Percentiles rank a stretch among this genome's conserved stretches.
Conservation (phyloP, 2,113 vertebrate genomes). For the Prunella fulvescens region DNA sequence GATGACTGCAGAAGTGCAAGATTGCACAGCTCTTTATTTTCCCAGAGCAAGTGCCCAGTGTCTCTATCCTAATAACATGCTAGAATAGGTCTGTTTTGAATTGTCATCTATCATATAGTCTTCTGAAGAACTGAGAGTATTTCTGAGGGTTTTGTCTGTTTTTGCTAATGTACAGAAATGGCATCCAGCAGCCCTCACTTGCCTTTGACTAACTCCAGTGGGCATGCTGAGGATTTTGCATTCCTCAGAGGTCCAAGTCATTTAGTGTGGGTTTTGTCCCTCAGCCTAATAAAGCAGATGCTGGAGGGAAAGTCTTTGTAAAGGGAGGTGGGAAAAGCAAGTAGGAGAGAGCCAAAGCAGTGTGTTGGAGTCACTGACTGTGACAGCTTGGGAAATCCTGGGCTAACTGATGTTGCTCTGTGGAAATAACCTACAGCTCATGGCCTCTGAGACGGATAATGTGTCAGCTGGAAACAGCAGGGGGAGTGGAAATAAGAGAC, state of each 20-base stretch:
- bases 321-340: background rate
- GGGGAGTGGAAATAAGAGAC: background rate
- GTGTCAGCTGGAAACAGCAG: background rate
- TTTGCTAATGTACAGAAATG: background rate
- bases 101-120: background rate
- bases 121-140: background rate
- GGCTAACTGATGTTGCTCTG: background rate
- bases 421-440: background rate
- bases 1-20: background rate
- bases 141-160: background rate
- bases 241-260: background rate
- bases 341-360: background rate
- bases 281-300: background rate
- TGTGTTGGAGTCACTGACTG: background rate
- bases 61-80: background rate
- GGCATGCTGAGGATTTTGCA: background rate
- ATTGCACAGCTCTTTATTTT: background rate
- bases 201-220: background rate
- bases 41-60: background rate
- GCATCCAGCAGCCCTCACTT: background rate
- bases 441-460: background rate
- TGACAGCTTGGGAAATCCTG: background rate
- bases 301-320: background rate
- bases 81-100: background rate
- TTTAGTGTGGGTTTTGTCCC: background rate